phyloP scores from a whole-genome alignment of 2,797 vertebrate genomes.

The Pangasius mekongensis region DNA sequence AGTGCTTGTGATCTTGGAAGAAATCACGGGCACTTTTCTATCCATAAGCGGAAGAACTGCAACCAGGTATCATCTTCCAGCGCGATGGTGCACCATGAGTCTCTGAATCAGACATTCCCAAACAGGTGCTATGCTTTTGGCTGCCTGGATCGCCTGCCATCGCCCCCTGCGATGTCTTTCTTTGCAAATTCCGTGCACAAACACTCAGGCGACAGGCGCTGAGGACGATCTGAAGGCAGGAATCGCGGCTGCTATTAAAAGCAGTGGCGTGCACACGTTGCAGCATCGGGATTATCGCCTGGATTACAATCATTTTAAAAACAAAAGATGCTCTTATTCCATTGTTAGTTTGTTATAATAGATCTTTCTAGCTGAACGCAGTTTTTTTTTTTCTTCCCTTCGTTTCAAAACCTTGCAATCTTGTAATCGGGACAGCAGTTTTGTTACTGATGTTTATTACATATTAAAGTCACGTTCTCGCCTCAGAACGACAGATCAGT shows the following conservation, averaged over 20 bases:
- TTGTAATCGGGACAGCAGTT: neutral
- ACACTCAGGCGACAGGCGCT: no score
- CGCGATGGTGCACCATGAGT: neutral
- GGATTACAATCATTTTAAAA: neutral
- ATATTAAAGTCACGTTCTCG: slow-evolving; percentile 1
- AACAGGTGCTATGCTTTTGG: neutral
- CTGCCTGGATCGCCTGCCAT: neutral
- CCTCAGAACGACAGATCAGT: neutral
- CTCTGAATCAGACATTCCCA: neutral
- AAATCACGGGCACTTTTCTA: neutral
- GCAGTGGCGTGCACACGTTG: neutral
- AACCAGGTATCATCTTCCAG: neutral
- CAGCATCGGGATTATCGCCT: neutral
- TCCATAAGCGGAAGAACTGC: neutral
- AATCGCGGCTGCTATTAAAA: neutral
- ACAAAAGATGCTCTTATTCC: neutral
- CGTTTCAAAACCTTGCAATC: neutral
- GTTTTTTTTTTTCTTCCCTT: neutral
- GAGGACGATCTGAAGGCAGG: neutral
- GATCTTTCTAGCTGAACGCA: neutral
- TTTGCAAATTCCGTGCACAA: no score
- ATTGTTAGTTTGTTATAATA: neutral
- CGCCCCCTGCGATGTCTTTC: neutral
- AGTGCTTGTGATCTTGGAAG: no score
- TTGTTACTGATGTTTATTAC: neutral